Percentiles rank a stretch among this genome's conserved stretches.
phyloP scores from a whole-genome alignment of 2,797 vertebrate species.

The Sebastes reedi region DNA sequence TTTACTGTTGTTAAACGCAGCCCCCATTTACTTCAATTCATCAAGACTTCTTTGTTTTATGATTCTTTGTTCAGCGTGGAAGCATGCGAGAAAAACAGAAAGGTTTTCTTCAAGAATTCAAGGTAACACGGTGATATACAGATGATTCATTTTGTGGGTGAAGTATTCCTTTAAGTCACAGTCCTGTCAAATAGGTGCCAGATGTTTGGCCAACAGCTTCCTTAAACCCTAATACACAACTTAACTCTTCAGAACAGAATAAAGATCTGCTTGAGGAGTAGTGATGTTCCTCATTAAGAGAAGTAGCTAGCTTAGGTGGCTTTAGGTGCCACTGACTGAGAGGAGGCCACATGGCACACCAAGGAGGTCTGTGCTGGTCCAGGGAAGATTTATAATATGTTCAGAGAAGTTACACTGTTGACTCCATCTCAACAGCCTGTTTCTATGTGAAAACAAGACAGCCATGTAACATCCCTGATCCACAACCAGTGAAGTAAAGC shows the following conservation, averaged over 20 bases:
- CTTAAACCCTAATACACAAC: not conserved
- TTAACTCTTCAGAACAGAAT: not conserved
- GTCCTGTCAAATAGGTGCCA: not conserved
- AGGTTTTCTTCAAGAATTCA: not conserved
- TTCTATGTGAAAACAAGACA: slow-evolving; percentile 40
- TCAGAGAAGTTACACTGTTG: not conserved
- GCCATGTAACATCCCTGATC: slow-evolving; percentile 20
- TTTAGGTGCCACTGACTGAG: too few species aligned
- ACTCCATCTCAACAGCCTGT: slow-evolving; percentile 11
- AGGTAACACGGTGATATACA: not conserved
- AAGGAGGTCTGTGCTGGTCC: too few species aligned
- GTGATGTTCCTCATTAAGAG: too few species aligned
- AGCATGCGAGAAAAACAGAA: not conserved
- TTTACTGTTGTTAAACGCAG: not conserved
- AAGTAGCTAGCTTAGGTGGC: too few species aligned
- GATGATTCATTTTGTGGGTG: not conserved
- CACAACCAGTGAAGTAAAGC: slow-evolving; percentile 49
- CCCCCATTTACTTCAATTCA: not conserved
- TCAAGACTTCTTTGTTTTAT: not conserved
- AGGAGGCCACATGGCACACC: too few species aligned
- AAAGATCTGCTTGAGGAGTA: too few species aligned
- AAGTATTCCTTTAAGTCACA: not conserved
- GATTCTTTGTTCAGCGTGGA: not conserved
- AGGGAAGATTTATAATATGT: too few species aligned
- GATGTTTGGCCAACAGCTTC: not conserved